Percentiles rank a stretch among this genome's conserved stretches.
phyloP scores from a whole-genome alignment of 2,113 vertebrate species.

The Daphoenositta chrysoptera region DNA sequence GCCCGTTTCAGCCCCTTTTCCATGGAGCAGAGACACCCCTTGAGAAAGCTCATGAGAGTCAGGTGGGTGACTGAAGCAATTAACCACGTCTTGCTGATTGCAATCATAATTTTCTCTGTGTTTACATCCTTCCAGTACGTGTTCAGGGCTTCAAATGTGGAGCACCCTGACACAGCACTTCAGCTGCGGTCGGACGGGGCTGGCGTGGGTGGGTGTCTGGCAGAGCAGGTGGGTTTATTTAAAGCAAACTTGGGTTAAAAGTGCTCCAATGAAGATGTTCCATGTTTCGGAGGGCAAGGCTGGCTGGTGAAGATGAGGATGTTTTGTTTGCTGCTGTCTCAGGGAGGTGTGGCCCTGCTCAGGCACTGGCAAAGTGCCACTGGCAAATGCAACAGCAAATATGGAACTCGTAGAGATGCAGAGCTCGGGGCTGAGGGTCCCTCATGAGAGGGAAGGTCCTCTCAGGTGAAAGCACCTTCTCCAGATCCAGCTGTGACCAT shows the following conservation, averaged over 20 bases:
- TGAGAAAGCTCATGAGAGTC: accelerated
- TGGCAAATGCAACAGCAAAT: background rate
- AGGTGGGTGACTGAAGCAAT: background rate
- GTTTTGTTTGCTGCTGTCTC: background rate
- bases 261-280: background rate
- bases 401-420: accelerated
- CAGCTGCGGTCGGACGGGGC: background rate
- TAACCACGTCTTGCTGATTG: background rate
- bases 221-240: background rate
- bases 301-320: accelerated
- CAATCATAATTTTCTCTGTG: background rate
- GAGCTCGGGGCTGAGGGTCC: background rate
- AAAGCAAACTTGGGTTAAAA: background rate
- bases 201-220: background rate
- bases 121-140: accelerated
- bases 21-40: accelerated
- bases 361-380: background rate
- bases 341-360: background rate
- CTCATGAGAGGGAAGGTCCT: background rate
- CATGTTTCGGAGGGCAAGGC: background rate
- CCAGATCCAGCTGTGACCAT: background rate
- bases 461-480: background rate
- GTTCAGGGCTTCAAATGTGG: background rate
- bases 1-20: background rate
- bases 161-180: background rate